Conservation (phyloP, 1,140 invertebrate species). For the Dendroctonus ponderosae region DNA sequence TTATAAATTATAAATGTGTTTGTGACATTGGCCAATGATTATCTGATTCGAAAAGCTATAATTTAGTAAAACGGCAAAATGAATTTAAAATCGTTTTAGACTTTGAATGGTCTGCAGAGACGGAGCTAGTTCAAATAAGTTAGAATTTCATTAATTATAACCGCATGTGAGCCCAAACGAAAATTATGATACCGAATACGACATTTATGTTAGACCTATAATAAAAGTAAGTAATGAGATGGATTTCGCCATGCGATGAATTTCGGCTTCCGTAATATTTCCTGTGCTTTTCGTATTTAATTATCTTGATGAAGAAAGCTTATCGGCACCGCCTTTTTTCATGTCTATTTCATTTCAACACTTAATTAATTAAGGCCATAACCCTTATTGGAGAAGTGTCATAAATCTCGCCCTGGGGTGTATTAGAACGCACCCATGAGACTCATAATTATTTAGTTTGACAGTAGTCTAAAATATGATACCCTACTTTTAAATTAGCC, state of each 20-base stretch:
- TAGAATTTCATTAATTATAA: too few species aligned
- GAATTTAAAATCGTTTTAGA: too few species aligned
- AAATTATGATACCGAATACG: too few species aligned
- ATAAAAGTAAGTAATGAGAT: too few species aligned
- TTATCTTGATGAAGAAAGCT: conserved; percentile 28
- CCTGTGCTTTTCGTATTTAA: conserved; percentile 14
- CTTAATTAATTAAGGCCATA: conserved; percentile 32
- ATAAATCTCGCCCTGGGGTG: conserved; percentile 29
- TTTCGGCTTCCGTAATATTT: conserved; percentile 9
- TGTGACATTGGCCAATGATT: background rate
- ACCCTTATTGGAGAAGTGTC: conserved; percentile 26
- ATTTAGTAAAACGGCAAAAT: too few species aligned
- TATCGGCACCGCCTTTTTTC: conserved; percentile 28
- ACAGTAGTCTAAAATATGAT: conserved; percentile 18
- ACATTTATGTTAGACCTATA: too few species aligned
- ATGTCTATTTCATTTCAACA: conserved; percentile 28
- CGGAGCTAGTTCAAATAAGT: too few species aligned
- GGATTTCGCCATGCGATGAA: conserved; percentile 2
- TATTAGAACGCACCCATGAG: conserved; percentile 19
- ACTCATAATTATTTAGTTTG: conserved; percentile 24
- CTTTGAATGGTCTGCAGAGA: too few species aligned
- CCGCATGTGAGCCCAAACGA: too few species aligned
- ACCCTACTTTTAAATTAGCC: too few species aligned
- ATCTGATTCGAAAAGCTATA: too few species aligned
- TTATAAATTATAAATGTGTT: conserved; percentile 17